These are phyloP conservation scores for Drepana arcuata DNA, from an alignment of 1,140 invertebrate species.

Conservation along the genomic window DNA sequence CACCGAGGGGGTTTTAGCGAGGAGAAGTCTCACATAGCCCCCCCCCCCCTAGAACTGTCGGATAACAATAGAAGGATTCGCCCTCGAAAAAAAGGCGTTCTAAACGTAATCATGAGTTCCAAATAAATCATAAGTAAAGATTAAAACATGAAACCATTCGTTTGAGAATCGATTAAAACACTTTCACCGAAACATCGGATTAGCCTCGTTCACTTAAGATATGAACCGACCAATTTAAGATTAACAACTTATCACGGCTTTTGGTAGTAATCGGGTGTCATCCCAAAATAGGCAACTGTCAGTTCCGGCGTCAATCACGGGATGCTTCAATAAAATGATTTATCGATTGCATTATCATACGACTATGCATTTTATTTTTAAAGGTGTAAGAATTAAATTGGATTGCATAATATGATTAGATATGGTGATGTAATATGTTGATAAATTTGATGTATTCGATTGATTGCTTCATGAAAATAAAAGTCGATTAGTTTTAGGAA, in stretches of 20 bases:
- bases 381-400: conserved; percentile 20
- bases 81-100: too few relatives aligned
- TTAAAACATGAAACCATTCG: too few relatives aligned
- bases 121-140: too few relatives aligned
- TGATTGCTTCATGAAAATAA: conserved; percentile 28
- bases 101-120: too few relatives aligned
- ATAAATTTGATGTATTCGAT: conserved; percentile 29
- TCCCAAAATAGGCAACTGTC: conserved; percentile 27
- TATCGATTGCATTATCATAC: conserved; percentile 13
- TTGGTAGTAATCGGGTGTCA: conserved; percentile 28
- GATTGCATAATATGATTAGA: conserved; percentile 20
- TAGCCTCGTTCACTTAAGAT: conserved; percentile 16
- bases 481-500: background rate
- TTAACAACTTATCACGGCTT: conserved; percentile 41
- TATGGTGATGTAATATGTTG: conserved; percentile 26
- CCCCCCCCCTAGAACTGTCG: too few relatives aligned
- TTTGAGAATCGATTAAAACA: conserved; percentile 41
- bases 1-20: too few relatives aligned
- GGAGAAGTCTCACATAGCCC: too few relatives aligned
- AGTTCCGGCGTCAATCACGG: conserved; percentile 30
- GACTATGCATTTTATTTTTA: conserved; percentile 22
- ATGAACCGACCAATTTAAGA: conserved; percentile 37
- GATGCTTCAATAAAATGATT: conserved; percentile 34
- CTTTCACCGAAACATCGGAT: conserved; percentile 31
- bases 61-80: too few relatives aligned